Percentiles rank a stretch among this genome's conserved stretches.
Conservation (phyloP, 2,797 vertebrate species). For the Hemibagrus guttatus region DNA sequence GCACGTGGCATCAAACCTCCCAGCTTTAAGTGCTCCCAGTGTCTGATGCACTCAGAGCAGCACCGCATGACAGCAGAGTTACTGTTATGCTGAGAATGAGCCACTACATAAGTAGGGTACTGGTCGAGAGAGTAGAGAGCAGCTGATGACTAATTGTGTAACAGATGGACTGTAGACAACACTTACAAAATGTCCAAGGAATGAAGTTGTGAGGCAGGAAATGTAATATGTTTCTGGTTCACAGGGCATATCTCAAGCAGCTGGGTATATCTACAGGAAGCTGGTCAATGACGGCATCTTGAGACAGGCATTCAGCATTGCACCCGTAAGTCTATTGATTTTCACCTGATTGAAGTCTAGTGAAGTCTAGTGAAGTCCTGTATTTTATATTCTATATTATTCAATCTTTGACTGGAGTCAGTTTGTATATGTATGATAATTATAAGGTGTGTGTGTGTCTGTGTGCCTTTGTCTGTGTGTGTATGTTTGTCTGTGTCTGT, state of each 20-base stretch:
- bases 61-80: background rate
- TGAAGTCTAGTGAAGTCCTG: too few relatives aligned
- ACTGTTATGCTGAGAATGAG: background rate
- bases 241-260: slow-evolving; percentile 93
- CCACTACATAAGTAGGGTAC: background rate
- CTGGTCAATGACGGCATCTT: slow-evolving; percentile 91
- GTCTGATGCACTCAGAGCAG: background rate
- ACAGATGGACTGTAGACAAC: background rate
- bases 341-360: background rate
- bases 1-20: background rate
- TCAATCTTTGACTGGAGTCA: too few relatives aligned
- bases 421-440: background rate
- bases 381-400: too few relatives aligned
- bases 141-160: background rate
- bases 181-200: background rate
- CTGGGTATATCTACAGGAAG: slow-evolving; percentile 85
- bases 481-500: slow-evolving; percentile 50
- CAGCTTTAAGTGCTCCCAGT: background rate
- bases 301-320: slow-evolving; percentile 90
- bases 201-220: background rate
- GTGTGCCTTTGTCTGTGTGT: slow-evolving; percentile 33
- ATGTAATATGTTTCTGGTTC: slow-evolving; percentile 8
- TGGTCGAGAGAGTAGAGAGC: background rate
- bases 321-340: slow-evolving; percentile 80
- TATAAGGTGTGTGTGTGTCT: background rate